A percentile compares a stretch with the other conserved stretches of the same genome.
phyloP scores from a whole-genome alignment of 2,797 vertebrate genomes.

The Taenioides sp. region DNA sequence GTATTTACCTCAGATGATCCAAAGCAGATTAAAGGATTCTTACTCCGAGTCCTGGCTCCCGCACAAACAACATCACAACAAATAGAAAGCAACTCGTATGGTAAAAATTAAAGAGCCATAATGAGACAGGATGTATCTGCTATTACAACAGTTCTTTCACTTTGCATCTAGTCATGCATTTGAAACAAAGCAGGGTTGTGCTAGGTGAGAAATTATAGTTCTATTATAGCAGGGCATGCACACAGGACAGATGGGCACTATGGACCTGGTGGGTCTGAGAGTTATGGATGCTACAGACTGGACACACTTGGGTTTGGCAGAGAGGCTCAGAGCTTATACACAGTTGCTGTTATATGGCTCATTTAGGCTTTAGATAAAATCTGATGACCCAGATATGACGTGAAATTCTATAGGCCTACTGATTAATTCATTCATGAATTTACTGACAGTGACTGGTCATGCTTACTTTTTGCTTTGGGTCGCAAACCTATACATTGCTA shows the following conservation, averaged over 20 bases:
- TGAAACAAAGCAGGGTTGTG: background rate
- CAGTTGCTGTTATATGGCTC: background rate
- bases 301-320: background rate
- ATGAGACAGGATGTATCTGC: background rate
- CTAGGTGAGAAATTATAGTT: background rate
- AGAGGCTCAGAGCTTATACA: background rate
- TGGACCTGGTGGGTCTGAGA: background rate
- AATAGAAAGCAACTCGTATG: conserved; percentile 39
- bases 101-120: conserved; percentile 18
- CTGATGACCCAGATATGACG: no score
- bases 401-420: no score
- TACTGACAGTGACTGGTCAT: no score
- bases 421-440: no score
- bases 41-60: conserved; percentile 19
- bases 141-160: background rate
- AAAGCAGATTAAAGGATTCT: conserved; percentile 36
- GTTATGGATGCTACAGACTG: no score
- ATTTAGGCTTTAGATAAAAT: no score
- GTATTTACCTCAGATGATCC: conserved; percentile 32
- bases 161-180: background rate
- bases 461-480: no score
- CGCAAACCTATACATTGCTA: no score
- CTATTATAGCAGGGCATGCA: no score
- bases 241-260: background rate
- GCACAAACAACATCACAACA: conserved; percentile 30